Base-by-base conservation (phyloP, 1,140 invertebrate species). In the Tetramorium alpestre region DNA sequence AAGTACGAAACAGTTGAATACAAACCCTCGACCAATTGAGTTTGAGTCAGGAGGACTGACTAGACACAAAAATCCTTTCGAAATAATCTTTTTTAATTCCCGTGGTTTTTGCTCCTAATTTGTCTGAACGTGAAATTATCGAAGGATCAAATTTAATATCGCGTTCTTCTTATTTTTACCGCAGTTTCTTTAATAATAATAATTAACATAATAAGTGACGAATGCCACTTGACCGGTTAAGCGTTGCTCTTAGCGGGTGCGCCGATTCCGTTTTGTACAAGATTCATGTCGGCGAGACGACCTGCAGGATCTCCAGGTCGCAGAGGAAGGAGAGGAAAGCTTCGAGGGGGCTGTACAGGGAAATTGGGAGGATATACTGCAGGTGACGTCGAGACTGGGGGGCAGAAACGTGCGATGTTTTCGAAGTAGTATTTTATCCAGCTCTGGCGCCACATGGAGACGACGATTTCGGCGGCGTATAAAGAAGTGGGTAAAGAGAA, bases 371-470 rank as follows among this genome's bases (percentile, higher is more conserved):
- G 64, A 60, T 11, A 5, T 41, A 11, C 16, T 25, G 33, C 38
- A 77, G 75, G 80, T 38, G 69, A 84, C 41, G 41, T 18, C 25
- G 38, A 38, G 18, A 22, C 18, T 13, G 54, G 11, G 62, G 62
- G 62, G n/a, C 77, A 16, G 33, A 51, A 18, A 41, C 8, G 51
- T 47, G 69, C 54, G 54, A 25, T 56, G 65, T 60, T 75, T 49
- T 82, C 80, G 67, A 82, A 82, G 80, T 82, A 82, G 80, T 82
- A 82, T 82, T 82, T 82, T 82, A 73, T 84, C 69, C 69, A 84
- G 69, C 80, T 84, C 80, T 73, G 80, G 80, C 70, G 54, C 13
- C 41, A 49, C 44, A 54, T 22, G 56, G 70, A 73, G 72, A 70
- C 81, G 81, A 62, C 70, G 56, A 38, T 51, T 75, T 22, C 44